phyloP scores from a whole-genome alignment of 2,888 invertebrate species.

The Strigamia maritima region DNA sequence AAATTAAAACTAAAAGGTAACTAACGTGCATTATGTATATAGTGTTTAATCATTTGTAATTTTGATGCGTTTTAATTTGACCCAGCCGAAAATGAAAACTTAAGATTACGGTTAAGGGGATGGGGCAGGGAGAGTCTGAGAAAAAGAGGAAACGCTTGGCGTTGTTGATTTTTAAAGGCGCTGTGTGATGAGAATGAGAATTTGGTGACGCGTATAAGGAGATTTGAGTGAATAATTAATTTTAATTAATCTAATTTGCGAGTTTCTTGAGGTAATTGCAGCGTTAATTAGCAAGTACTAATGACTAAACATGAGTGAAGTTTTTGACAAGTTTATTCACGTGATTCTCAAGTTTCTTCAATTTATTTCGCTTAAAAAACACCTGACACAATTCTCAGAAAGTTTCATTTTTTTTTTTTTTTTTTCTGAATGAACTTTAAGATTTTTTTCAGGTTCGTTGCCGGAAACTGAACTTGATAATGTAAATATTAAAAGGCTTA shows the following conservation, averaged over 20 bases:
- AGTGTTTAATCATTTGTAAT: conserved; percentile 28
- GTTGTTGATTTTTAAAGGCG: background rate
- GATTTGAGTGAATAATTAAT: conserved; percentile 31
- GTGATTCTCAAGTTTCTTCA: conserved; percentile 1
- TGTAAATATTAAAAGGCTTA: background rate
- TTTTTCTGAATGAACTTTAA: too few relatives aligned
- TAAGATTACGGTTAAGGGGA: background rate
- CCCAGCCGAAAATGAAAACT: background rate
- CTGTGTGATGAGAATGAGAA: conserved; percentile 7
- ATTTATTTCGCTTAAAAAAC: background rate
- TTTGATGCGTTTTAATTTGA: background rate
- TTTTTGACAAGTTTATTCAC: conserved; percentile 22
- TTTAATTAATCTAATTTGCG: conserved; percentile 31
- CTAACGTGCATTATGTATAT: conserved; percentile 25
- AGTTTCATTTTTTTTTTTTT: background rate
- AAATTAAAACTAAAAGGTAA: conserved; percentile 34
- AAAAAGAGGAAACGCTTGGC: background rate
- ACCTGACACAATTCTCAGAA: background rate
- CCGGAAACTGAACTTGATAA: too few relatives aligned
- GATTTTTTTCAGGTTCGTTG: background rate
- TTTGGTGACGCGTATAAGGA: conserved; percentile 23
- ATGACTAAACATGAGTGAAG: conserved; percentile 1
- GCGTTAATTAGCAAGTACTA: conserved; percentile 25
- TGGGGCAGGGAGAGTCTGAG: background rate
- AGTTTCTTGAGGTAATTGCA: conserved; percentile 32